Evolutionary conservation across 2,888 invertebrate genomes (phyloP).

Genomic region (Thecophora atra): DNA sequence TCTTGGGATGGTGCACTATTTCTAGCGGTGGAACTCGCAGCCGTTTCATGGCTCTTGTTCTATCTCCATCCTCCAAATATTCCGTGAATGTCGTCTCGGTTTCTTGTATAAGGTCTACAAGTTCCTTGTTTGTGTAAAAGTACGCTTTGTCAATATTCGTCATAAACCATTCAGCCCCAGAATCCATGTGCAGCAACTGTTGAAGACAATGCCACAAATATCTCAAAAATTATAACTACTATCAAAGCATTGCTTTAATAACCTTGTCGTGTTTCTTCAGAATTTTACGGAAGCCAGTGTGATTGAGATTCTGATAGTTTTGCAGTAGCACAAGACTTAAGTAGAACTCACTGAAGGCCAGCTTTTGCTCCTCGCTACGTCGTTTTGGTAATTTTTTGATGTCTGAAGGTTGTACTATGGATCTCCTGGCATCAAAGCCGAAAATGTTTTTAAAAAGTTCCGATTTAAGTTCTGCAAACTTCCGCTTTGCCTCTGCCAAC

Average conservation of each 20-base stretch:
- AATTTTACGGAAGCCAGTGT: constrained; percentile 97
- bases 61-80: constrained; percentile 87
- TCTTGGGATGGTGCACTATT: constrained; percentile 91
- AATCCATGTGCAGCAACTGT: constrained; percentile 79
- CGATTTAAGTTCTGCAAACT: constrained; percentile 77
- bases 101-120: constrained; percentile 78
- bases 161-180: constrained; percentile 90
- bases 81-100: constrained; percentile 86
- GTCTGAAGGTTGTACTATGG: background rate
- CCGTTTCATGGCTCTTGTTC: constrained; percentile 95
- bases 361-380: constrained; percentile 68
- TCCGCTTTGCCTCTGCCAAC: constrained; percentile 93
- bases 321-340: constrained; percentile 93
- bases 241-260: constrained; percentile 40
- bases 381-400: constrained; percentile 15
- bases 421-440: background rate
- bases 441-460: constrained; percentile 6
- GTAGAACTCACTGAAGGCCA: constrained; percentile 98
- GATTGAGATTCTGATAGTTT: constrained; percentile 96
- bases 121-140: constrained; percentile 93
- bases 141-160: constrained; percentile 84
- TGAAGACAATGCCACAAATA: background rate
- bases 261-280: constrained; percentile 99
- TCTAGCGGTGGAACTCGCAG: constrained; percentile 94
- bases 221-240: background rate